Conservation (phyloP, 2,888 invertebrate species). For the Tetranychus piercei region DNA sequence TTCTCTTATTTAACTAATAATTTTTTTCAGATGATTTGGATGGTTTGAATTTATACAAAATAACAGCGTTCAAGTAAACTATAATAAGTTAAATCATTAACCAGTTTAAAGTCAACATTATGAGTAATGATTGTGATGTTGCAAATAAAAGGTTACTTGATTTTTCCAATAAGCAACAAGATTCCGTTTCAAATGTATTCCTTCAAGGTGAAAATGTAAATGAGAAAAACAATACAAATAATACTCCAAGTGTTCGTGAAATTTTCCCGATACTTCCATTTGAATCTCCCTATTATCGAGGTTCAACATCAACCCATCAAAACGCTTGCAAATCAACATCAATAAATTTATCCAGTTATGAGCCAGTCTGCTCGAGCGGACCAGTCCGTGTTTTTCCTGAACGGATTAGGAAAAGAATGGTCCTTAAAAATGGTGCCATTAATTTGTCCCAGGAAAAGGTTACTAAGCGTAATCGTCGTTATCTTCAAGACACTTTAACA, state of each 20-base stretch:
- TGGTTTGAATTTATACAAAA: too few relatives aligned
- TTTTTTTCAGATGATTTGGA: too few relatives aligned
- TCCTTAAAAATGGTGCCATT: conserved; percentile 94
- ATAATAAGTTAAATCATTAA: too few relatives aligned
- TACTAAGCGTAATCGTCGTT: conserved; percentile 73
- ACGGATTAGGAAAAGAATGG: conserved; percentile 68
- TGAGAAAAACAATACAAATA: not conserved
- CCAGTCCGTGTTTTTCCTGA: conserved; percentile 36
- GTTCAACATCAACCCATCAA: not conserved
- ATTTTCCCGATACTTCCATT: not conserved
- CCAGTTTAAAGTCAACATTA: too few relatives aligned
- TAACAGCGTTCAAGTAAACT: too few relatives aligned
- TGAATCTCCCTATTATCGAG: not conserved
- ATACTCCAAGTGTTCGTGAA: not conserved
- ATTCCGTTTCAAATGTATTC: too few relatives aligned
- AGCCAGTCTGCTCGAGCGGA: not conserved
- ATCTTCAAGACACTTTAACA: conserved; percentile 73
- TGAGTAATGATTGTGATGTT: too few relatives aligned
- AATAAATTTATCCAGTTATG: not conserved
- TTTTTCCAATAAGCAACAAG: too few relatives aligned
- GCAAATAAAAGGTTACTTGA: too few relatives aligned
- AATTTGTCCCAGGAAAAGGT: conserved; percentile 90
- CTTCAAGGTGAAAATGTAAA: not conserved
- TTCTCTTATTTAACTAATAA: too few relatives aligned
- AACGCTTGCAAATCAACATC: not conserved